A percentile compares a stretch with the other conserved stretches of the same genome.
Evolutionary conservation across 1,140 invertebrate genomes (phyloP).

Genomic region (Epicauta chinensis): DNA sequence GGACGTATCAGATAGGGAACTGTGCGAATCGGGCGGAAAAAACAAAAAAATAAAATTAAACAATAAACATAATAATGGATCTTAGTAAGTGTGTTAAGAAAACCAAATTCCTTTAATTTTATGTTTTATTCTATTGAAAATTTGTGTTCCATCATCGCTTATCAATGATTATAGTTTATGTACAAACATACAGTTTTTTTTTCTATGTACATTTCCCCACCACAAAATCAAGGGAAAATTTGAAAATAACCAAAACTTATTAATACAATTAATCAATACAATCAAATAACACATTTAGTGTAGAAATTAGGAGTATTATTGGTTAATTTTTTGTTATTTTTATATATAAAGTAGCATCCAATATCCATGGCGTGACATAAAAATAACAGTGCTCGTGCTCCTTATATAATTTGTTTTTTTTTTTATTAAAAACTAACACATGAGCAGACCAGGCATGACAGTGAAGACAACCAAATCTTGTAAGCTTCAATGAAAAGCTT

Average conservation of each 20-base stretch:
- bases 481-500: no score
- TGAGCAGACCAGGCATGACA: no score
- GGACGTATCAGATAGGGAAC: conserved; percentile 26
- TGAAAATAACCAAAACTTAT: conserved; percentile 17
- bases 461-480: no score
- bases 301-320: conserved; percentile 19
- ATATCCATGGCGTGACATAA: conserved; percentile 19
- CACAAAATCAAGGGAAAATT: conserved; percentile 3
- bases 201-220: conserved; percentile 36
- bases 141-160: conserved; percentile 36
- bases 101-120: conserved; percentile 13
- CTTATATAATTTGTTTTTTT: not conserved
- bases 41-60: conserved; percentile 33
- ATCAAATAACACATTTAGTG: conserved; percentile 26
- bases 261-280: conserved; percentile 32
- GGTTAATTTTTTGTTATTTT: conserved; percentile 7
- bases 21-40: conserved; percentile 36
- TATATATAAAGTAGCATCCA: conserved; percentile 8
- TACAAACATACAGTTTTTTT: conserved; percentile 50
- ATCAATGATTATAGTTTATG: conserved; percentile 43
- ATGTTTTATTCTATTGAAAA: conserved; percentile 43
- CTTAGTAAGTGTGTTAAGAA: conserved; percentile 1
- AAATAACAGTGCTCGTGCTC: conserved; percentile 16
- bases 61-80: conserved; percentile 22
- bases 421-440: no score